Evolutionary conservation across 2,797 vertebrate species (phyloP).

Genomic region (Gallinago stenura): DNA sequence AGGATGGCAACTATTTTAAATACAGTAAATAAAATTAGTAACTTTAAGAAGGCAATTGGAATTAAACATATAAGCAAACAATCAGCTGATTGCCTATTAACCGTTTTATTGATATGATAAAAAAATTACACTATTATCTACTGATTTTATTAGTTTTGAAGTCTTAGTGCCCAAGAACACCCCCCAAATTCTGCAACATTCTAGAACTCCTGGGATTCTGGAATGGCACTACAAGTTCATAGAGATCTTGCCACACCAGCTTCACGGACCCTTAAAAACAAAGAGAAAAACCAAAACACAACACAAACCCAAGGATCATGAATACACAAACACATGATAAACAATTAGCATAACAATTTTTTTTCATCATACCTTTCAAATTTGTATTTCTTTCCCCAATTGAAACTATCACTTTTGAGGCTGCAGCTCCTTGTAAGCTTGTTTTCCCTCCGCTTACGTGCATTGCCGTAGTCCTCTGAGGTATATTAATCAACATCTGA

Average conservation of each 20-base stretch:
- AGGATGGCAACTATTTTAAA: background rate
- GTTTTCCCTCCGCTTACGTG: slow-evolving; percentile 73
- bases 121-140: background rate
- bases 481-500: slow-evolving; percentile 81
- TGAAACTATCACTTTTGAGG: slow-evolving; percentile 84
- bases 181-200: background rate
- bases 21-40: background rate
- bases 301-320: background rate
- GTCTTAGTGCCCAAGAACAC: background rate
- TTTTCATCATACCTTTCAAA: slow-evolving; percentile 84
- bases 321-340: background rate
- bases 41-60: background rate
- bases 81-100: background rate
- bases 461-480: slow-evolving; percentile 77
- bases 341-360: background rate
- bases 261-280: background rate
- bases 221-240: background rate
- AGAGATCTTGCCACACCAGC: background rate
- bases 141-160: background rate
- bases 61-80: background rate
- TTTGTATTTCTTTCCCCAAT: slow-evolving; percentile 86
- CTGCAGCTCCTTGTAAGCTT: slow-evolving; percentile 66
- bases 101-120: background rate
- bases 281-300: background rate
- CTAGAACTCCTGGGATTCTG: background rate